Evolutionary conservation across 2,113 vertebrate species (phyloP).

Genomic region (Circaetus cinerascens): DNA sequence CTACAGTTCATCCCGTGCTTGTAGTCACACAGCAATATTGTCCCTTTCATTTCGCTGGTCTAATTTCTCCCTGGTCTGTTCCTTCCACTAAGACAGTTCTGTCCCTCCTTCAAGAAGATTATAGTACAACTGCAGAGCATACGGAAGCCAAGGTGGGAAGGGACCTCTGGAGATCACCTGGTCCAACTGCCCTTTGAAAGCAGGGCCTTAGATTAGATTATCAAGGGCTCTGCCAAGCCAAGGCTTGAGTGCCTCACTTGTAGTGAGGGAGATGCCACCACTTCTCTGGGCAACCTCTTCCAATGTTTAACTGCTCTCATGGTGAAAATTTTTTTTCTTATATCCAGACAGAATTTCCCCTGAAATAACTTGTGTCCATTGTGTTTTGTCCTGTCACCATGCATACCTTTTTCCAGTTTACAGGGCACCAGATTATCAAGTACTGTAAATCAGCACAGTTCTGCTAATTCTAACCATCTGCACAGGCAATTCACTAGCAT

Average conservation of each 20-base stretch:
- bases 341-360: background rate
- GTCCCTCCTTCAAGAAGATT: background rate
- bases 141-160: background rate
- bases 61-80: background rate
- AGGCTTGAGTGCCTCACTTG: background rate
- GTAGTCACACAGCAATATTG: background rate
- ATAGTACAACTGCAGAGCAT: background rate
- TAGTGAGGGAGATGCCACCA: background rate
- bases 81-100: background rate
- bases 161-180: background rate
- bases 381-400: background rate
- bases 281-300: background rate
- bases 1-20: background rate
- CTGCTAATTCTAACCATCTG: background rate
- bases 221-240: background rate
- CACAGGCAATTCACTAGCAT: accelerated
- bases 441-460: background rate
- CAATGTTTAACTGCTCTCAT: background rate
- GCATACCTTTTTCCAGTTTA: background rate
- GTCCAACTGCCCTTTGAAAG: background rate
- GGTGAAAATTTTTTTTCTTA: background rate
- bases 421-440: background rate
- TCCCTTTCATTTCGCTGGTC: background rate
- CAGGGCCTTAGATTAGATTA: background rate
- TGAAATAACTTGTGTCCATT: background rate